phyloP scores from a whole-genome alignment of 2,888 invertebrate species.

The Tuta absoluta region DNA sequence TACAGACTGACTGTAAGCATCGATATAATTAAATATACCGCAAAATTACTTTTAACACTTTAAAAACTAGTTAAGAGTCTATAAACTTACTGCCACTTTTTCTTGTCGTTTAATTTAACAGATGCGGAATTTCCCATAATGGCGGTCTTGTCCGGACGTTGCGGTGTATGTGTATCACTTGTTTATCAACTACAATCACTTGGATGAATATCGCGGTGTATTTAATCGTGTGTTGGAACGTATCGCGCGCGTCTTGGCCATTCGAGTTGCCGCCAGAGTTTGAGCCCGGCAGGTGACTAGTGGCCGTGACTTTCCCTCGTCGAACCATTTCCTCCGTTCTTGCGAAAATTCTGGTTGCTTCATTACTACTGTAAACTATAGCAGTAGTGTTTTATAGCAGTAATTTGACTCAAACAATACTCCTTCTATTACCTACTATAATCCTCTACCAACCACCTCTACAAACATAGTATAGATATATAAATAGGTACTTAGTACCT shows the following conservation, averaged over 20 bases:
- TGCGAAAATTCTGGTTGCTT: slow-evolving; percentile 23
- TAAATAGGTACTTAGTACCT: too few species aligned
- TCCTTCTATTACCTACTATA: too few species aligned
- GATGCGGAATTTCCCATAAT: slow-evolving; percentile 75
- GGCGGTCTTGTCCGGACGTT: neutral
- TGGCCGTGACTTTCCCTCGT: slow-evolving; percentile 73
- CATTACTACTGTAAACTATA: neutral
- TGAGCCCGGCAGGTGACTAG: slow-evolving; percentile 18
- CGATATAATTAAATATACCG: too few species aligned
- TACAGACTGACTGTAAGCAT: too few species aligned
- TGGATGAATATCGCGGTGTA: neutral
- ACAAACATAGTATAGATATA: too few species aligned
- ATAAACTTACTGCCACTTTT: slow-evolving; percentile 71
- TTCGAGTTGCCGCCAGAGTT: slow-evolving; percentile 29
- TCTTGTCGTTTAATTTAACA: slow-evolving; percentile 69
- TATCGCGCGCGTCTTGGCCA: slow-evolving; percentile 26
- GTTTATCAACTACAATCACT: slow-evolving; percentile 3
- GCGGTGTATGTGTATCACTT: neutral
- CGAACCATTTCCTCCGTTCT: slow-evolving; percentile 50
- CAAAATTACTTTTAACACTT: too few species aligned
- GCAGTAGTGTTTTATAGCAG: too few species aligned
- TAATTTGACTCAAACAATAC: too few species aligned
- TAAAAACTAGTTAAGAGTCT: too few species aligned
- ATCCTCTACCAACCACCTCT: too few species aligned
- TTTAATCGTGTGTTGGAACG: neutral